Base-by-base conservation (phyloP, 1,140 invertebrate species). In the Galendromus occidentalis region DNA sequence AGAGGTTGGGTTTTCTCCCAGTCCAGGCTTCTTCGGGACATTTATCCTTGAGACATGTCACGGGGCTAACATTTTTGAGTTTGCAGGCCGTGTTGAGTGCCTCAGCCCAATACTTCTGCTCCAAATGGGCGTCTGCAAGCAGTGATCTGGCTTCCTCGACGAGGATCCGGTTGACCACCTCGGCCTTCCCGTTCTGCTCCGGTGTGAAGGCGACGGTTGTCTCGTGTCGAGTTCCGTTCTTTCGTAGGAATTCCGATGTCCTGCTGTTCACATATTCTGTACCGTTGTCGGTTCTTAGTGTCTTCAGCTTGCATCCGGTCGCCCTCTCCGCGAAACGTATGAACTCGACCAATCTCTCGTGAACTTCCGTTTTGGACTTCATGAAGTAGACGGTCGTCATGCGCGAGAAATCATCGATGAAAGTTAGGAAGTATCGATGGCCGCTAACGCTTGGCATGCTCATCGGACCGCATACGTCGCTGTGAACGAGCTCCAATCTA, bases 111-210 rank as follows among this genome's bases (percentile, higher is more conserved):
- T 76, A 71, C 6, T 66, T 30, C 42, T 74, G 70, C 20, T 72
- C 69, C 20, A 80, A 65, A 42, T 74, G 66, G 20, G 72, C 69
- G 7, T 77, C 72, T 22, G 39, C 65, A 67, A 80, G 29, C 69
- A 77, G 67, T 63, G 71, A 69, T 68, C 74, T 70, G 33, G 74
- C 73, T 66, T 68, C 72, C 72, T 80, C 77, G 69, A 76, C 73
- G 2, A 74, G 30, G 12, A 71, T 74, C 44, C 74, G 42, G 66
- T 75, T 75, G 70, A 77, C 75, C 39, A 78, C 69, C 68, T 81
- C 78, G 22, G 77, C 69, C 1, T 79, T 73, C 68, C 77, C 76
- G 75, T 81, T 81, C 70, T 74, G 70, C 68, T 81, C 74, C 64
- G 79, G 77, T 9, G 75, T 78, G 65, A 76, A 72, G 44, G 76